Evolutionary conservation across 1,140 invertebrate species (phyloP), one percentile per base, ranked within the genome.

Genomic region (Heliconius congener): DNA sequence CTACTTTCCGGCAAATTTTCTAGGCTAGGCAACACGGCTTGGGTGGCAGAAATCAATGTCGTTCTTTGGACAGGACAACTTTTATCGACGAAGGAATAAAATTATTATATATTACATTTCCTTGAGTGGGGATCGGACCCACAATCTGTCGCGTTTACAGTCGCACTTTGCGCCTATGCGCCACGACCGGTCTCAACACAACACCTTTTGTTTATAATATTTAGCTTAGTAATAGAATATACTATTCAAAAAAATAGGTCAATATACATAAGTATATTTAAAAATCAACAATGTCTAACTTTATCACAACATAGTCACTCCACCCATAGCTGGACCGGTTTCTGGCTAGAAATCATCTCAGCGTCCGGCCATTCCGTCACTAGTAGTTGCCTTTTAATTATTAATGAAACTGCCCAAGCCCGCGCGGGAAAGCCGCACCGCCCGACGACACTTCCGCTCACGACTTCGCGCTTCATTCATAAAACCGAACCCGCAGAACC

Each of bases 391-490:
- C 87, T 91, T 94, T 93, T 94, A 93, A 93, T 93, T 93, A 94
- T 94, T 94, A 94, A 94, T 93, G 91, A 93, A 94, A 94, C 93
- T 88, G 88, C 81, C 71, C 71, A 72, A 72, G 71, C 71, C 87
- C 90, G 88, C 87, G 89, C 93, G 93, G 93, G 93, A 94, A 94
- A 94, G 93, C 91, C 92, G 90, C 90, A 93, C 87, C 91, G 87
- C 83, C 91, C 89, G 87, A 88, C 89, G 87, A 85, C 76, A 89
- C 91, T 93, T 94, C 93, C 93, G 91, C 89, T 92, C 88, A 89
- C 91, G 88, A 88, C 87, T 91, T 87, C 90, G 91, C 87, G 90
- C 88, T 94, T 93, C 93, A 94, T 94, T 94, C 93, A 94, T 94
- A 94, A 94, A 94, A 90, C 84, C 84, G 77, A 86, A 83, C 83